Evolutionary conservation across 2,797 vertebrate species (phyloP), one percentile per base, ranked within the genome.

Genomic region (Periparus ater): DNA sequence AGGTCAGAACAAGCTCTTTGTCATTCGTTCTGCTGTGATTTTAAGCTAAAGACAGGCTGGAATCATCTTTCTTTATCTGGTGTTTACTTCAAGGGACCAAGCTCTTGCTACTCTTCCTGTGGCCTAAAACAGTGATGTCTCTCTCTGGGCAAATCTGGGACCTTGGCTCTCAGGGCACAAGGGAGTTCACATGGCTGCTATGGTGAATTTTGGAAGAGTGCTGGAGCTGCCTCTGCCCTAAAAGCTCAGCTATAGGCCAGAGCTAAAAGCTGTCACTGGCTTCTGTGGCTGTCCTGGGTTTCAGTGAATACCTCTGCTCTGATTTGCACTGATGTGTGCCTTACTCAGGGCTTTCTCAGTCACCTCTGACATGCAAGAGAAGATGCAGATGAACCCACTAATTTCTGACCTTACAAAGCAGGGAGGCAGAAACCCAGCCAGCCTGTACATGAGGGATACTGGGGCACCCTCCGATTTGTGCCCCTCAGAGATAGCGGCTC

Each of bases 101-200:
- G 19, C 23, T 80, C 16, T 40, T 57, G 22, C 29, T 32, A 8
- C 12, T 61, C 16, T 19, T 42, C 14, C 66, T 4, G 0, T 38
- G 18, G 15, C 21, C 9, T 13, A 17, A 68, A 16, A 38, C 2
- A 3, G 23, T 32, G 27, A 34, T 26, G 3, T 57, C 45, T 79
- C 44, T n/a, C 26, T 19, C 16, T 0, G 0, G 20, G 18, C 8
- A 80, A 72, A 55, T 19, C 50, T 45, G 50, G 68, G 13, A 58
- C 17, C 17, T 57, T 68, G 38, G 25, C 32, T 84, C 8, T 76
- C 61, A 8, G 45, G 30, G 13, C 12, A 23, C 5, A 17, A 21
- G 6, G 27, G 25, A 61, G 20, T n/a, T 75, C 34, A 44, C 0
- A 29, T 3, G 40, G 66, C 17, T 32, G 40, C 54, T 53, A 10